A percentile compares a stretch with the other conserved stretches of the same genome.
These are phyloP conservation scores for Ceratina calcarata DNA, from an alignment of 1,140 invertebrate species.

Conservation along the genomic window DNA sequence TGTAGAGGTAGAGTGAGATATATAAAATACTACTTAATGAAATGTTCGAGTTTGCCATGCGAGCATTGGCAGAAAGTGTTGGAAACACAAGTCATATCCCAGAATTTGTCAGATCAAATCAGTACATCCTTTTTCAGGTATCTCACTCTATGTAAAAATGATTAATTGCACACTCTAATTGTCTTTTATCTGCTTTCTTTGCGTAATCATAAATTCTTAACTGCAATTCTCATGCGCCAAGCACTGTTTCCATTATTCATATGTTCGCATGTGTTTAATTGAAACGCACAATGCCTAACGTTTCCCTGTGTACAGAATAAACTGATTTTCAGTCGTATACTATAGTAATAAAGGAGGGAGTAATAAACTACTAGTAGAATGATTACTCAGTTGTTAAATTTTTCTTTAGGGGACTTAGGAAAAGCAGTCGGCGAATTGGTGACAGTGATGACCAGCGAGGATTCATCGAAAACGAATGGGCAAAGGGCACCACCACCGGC, in stretches of 20 bases:
- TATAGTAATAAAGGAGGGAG: not conserved
- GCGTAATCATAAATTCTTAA: not conserved
- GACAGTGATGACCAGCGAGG: constrained; percentile 92
- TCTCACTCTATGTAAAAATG: not conserved
- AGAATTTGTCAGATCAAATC: not conserved
- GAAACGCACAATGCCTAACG: constrained; percentile 2
- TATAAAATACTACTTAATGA: no score
- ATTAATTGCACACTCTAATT: not conserved
- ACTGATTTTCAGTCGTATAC: not conserved
- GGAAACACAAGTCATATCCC: not conserved
- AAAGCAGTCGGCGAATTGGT: constrained; percentile 92
- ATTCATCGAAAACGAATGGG: constrained; percentile 75
- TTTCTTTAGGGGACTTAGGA: constrained; percentile 87
- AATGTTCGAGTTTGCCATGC: no score
- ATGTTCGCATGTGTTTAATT: constrained; percentile 13
- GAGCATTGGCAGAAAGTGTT: not conserved
- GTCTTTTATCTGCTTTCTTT: not conserved
- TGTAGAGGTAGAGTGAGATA: no score
- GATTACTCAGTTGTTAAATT: not conserved
- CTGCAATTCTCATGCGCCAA: not conserved
- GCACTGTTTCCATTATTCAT: not conserved
- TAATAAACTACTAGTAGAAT: no score
- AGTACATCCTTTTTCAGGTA: not conserved
- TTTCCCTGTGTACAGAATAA: not conserved
- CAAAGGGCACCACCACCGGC: constrained; percentile 76